Conservation (phyloP, 2,113 vertebrate genomes). For the Myrmophylax atrothorax region DNA sequence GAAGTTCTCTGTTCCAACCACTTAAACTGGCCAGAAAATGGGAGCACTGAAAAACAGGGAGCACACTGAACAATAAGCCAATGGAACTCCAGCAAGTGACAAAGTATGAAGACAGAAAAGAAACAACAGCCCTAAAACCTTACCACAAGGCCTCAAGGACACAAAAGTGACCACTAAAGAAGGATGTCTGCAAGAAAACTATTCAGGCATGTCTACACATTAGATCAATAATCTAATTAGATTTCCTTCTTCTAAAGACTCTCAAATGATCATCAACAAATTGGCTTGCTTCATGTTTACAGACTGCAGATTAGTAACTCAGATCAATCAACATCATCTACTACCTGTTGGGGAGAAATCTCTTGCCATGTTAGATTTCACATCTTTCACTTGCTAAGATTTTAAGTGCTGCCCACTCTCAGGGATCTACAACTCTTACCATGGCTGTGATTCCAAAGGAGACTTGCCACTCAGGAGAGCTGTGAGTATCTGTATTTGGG, state of each 20-base stretch:
- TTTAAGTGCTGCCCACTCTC: background rate
- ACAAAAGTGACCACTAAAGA: background rate
- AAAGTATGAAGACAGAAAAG: background rate
- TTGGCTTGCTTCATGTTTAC: background rate
- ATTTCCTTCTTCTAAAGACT: background rate
- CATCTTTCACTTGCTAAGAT: background rate
- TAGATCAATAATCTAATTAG: conserved; percentile 11
- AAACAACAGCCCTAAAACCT: background rate
- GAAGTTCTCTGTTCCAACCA: background rate
- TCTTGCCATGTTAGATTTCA: background rate
- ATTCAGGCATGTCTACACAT: background rate
- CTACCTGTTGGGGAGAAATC: background rate
- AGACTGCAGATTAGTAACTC: background rate
- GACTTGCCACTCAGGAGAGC: background rate
- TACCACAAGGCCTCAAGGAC: background rate
- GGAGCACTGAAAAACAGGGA: background rate
- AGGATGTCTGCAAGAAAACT: background rate
- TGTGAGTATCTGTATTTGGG: rapidly evolving
- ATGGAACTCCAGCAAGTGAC: background rate
- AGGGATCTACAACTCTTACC: background rate
- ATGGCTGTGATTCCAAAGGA: background rate
- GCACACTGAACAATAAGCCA: background rate
- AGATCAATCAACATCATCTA: background rate
- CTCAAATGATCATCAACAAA: background rate
- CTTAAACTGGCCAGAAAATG: background rate